These are phyloP conservation scores for Amblyopsis hoosieri DNA, from an alignment of 2,797 vertebrate species.

Conservation along the genomic window DNA sequence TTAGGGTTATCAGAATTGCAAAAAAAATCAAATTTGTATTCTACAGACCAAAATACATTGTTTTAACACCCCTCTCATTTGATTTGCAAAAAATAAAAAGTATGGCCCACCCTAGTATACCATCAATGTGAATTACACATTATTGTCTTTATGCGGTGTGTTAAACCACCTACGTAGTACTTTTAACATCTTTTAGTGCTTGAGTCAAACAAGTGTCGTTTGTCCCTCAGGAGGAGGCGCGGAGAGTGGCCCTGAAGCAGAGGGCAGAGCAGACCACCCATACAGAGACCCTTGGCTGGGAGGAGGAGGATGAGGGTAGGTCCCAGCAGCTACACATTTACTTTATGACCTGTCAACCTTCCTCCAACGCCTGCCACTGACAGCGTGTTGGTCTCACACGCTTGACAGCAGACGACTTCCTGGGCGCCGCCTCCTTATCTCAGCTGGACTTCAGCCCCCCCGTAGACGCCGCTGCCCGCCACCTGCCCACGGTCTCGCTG, in stretches of 20 bases:
- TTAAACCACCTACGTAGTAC: neutral
- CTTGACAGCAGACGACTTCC: conserved; percentile 82
- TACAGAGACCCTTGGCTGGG: conserved; percentile 89
- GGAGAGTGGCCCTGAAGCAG: conserved; percentile 92
- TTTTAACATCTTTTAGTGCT: too few relatives aligned
- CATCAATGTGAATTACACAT: neutral
- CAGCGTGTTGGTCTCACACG: neutral
- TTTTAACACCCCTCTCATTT: too few relatives aligned
- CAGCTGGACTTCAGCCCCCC: conserved; percentile 68
- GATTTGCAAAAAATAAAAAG: too few relatives aligned
- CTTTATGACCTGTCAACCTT: neutral
- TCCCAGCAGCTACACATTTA: neutral
- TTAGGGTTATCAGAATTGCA: too few relatives aligned
- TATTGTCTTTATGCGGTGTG: neutral
- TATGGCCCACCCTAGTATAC: too few relatives aligned
- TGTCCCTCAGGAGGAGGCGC: conserved; percentile 85
- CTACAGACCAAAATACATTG: too few relatives aligned
- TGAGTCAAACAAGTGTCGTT: neutral
- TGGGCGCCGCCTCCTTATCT: conserved; percentile 77
- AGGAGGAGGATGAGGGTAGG: conserved; percentile 88
- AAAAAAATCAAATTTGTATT: too few relatives aligned
- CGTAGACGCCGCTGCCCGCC: conserved; percentile 29
- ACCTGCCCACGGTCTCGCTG: conserved; percentile 1
- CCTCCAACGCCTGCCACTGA: neutral
- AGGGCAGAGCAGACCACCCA: conserved; percentile 89